phyloP scores from a whole-genome alignment of 2,113 vertebrate genomes.

The Callipepla squamata region DNA sequence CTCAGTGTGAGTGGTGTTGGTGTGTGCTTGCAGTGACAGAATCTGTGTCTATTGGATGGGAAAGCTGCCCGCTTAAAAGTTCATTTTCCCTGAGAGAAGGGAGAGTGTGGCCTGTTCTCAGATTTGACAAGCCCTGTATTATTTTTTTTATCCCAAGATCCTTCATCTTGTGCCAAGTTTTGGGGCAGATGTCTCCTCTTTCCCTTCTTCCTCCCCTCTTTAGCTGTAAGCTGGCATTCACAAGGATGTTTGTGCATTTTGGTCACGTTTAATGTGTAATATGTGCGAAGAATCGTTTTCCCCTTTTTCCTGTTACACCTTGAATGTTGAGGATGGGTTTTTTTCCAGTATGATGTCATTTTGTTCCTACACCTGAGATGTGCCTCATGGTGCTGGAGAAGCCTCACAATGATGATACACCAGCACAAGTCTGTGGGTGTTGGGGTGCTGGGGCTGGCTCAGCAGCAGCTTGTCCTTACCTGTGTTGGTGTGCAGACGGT shows the following conservation, averaged over 20 bases:
- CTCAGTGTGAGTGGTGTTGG: not conserved
- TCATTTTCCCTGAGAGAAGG: not conserved
- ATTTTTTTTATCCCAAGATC: not conserved
- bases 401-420: not conserved
- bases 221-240: not conserved
- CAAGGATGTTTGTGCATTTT: not conserved
- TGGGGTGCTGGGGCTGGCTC: not conserved
- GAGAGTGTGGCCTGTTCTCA: not conserved
- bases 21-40: not conserved
- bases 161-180: not conserved
- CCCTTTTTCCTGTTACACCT: not conserved
- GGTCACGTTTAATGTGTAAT: not conserved
- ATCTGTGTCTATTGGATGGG: not conserved
- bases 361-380: not conserved
- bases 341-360: not conserved
- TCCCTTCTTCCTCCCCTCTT: not conserved
- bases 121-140: not conserved
- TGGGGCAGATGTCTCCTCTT: not conserved
- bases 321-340: not conserved
- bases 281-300: not conserved
- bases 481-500: rapidly evolving
- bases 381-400: not conserved
- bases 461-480: not conserved
- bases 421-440: not conserved
- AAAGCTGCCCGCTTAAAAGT: not conserved